Conservation (phyloP, 2,113 vertebrate species). For the Dipodomys merriami region DNA sequence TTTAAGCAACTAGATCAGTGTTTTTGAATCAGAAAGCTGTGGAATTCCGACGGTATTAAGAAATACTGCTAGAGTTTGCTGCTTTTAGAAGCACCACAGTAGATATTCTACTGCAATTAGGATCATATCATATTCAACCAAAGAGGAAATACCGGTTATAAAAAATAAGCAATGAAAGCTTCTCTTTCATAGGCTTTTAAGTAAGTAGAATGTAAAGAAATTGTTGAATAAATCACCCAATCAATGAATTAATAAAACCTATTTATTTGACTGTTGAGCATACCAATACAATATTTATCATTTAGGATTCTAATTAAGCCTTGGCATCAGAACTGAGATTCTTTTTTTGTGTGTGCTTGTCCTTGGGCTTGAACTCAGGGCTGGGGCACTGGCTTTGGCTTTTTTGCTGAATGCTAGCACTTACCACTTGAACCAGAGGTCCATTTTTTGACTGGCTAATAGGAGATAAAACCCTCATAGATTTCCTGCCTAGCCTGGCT, state of each 20-base stretch:
- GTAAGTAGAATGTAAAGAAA: neutral
- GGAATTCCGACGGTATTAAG: neutral
- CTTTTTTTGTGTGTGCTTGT: no score
- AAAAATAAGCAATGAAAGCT: neutral
- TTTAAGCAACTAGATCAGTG: neutral
- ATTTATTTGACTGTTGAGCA: neutral
- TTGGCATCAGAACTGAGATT: neutral
- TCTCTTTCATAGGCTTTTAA: neutral
- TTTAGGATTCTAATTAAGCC: neutral
- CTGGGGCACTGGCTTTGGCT: no score
- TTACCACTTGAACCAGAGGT: no score
- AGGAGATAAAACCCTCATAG: no score
- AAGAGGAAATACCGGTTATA: neutral
- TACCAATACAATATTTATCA: neutral
- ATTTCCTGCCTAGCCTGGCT: no score
- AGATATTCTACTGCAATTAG: neutral
- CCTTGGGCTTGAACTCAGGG: no score
- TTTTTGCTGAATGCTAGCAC: no score
- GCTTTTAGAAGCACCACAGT: neutral
- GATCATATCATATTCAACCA: neutral
- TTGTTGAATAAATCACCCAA: neutral
- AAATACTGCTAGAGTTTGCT: neutral
- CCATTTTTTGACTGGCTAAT: no score
- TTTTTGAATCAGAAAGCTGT: neutral
- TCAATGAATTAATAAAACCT: conserved; percentile 18